Evolutionary conservation across 1,140 invertebrate genomes (phyloP).

Genomic region (Acromyrmex heyeri): DNA sequence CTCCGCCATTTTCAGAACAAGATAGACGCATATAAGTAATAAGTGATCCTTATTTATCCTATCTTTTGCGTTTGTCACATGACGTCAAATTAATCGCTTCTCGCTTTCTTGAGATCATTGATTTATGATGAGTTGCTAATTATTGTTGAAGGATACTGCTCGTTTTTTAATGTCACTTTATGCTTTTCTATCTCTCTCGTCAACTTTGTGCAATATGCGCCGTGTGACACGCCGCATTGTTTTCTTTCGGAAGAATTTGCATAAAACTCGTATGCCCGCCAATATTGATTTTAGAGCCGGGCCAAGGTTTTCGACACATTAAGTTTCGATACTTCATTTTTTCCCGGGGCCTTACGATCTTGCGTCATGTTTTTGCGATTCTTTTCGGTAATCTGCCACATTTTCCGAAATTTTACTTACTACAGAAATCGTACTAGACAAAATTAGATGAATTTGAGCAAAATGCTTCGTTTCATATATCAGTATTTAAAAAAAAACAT

Average conservation of each 20-base stretch:
- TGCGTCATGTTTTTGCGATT: conserved; percentile 24
- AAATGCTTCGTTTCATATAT: neutral
- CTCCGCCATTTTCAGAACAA: neutral
- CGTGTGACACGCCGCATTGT: conserved; percentile 33
- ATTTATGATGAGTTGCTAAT: neutral
- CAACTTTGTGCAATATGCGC: conserved; percentile 37
- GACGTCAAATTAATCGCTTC: conserved; percentile 13
- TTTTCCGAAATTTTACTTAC: conserved; percentile 3
- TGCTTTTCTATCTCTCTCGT: neutral
- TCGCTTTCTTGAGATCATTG: neutral
- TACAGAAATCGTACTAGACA: neutral
- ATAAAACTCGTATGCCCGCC: conserved; percentile 30
- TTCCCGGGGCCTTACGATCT: neutral
- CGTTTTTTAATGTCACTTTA: neutral
- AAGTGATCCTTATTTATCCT: neutral
- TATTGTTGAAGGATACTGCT: neutral
- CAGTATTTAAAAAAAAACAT: neutral
- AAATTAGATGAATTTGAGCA: neutral
- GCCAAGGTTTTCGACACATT: conserved; percentile 57
- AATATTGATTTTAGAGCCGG: conserved; percentile 61
- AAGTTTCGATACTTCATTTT: conserved; percentile 51
- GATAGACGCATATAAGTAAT: neutral
- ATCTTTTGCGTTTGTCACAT: neutral
- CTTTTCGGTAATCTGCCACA: neutral
- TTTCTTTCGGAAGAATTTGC: conserved; percentile 54